These are phyloP conservation scores for Eulemur mongoz DNA, from an alignment of 2,797 vertebrate genomes.

Conservation along the genomic window DNA sequence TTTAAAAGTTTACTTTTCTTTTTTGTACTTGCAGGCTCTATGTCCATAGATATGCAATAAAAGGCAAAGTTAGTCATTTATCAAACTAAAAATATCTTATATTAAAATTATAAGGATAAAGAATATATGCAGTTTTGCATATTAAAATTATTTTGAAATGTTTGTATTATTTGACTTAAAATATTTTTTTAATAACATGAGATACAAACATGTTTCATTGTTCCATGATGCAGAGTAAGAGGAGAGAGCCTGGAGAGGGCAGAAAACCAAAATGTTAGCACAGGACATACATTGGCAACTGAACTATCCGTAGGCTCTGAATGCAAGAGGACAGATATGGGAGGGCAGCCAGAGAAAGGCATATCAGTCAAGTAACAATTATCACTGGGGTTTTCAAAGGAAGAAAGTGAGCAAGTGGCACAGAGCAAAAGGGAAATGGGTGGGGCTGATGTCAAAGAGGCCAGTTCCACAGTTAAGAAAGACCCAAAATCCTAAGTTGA, in stretches of 20 bases:
- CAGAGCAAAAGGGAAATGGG: background rate
- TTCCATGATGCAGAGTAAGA: background rate
- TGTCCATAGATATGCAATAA: background rate
- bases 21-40: background rate
- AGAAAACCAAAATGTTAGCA: background rate
- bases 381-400: background rate
- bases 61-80: slow-evolving; percentile 8
- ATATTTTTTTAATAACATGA: background rate
- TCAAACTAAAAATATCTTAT: slow-evolving; percentile 5
- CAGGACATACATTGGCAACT: background rate
- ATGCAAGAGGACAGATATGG: background rate
- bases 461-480: background rate
- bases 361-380: background rate
- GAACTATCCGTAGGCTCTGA: background rate
- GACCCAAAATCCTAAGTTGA: no score
- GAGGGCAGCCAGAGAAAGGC: background rate
- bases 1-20: background rate
- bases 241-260: background rate
- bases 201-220: background rate
- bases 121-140: background rate
- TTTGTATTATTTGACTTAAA: background rate
- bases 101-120: slow-evolving; percentile 32
- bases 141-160: background rate
- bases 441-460: background rate
- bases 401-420: background rate